Percentiles rank a stretch among this genome's conserved stretches.
These are phyloP conservation scores for Ctenoplectra terminalis DNA, from an alignment of 1,140 invertebrate genomes.

Conservation along the genomic window DNA sequence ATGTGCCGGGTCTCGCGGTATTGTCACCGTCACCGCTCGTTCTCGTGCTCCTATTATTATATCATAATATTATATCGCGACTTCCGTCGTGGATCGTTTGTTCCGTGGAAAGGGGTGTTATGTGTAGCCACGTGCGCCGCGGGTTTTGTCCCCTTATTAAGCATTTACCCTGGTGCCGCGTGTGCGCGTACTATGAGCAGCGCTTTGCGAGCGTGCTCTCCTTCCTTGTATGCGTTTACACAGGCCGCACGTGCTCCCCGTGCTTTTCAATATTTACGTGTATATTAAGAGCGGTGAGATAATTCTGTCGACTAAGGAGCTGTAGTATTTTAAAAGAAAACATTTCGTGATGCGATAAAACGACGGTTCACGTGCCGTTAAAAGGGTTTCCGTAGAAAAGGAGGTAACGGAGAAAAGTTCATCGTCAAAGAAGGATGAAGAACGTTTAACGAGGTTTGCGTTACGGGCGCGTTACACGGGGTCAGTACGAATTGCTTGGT, in stretches of 20 bases:
- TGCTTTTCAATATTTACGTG: constrained; percentile 51
- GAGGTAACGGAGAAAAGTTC: neutral
- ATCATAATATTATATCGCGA: constrained; percentile 58
- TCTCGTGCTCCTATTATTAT: constrained; percentile 45
- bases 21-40: constrained; percentile 21
- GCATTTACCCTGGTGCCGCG: constrained; percentile 22
- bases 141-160: constrained; percentile 55
- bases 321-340: constrained; percentile 47
- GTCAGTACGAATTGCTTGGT: constrained; percentile 22
- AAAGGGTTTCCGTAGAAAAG: neutral
- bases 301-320: constrained; percentile 28
- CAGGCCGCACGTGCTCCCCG: constrained; percentile 24
- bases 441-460: neutral
- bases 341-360: neutral
- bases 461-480: neutral
- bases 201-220: constrained; percentile 21
- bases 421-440: neutral
- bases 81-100: constrained; percentile 52
- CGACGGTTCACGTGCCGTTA: neutral
- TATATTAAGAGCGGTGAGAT: constrained; percentile 38
- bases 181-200: neutral
- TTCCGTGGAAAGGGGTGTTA: constrained; percentile 44
- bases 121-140: constrained; percentile 53
- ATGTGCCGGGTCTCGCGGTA: neutral
- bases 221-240: constrained; percentile 47